Evolutionary conservation across 2,888 invertebrate species (phyloP), one percentile per base, ranked within the genome.

Genomic region (Ophion ellenae): DNA sequence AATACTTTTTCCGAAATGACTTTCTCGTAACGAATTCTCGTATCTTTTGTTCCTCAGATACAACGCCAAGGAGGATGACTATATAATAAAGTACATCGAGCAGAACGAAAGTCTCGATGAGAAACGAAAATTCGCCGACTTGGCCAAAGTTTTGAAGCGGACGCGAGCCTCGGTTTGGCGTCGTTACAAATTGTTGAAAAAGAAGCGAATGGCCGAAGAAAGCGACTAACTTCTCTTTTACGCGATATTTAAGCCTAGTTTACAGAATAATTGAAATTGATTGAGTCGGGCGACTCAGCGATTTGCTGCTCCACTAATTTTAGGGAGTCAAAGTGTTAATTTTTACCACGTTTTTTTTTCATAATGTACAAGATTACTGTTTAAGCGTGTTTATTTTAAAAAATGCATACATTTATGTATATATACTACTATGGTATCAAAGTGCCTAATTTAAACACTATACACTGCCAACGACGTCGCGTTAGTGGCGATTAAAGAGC

Each of bases 101-200:
- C 79, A 87, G 0, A 86, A 89, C 73, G 78, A 76, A 3, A 82
- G 87, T 24, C 77, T 88, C 10, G 84, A 92, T 45, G 79, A 86
- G 9, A 89, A 64, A 61, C 79, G 89, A 0, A 91, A 90, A 76
- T 92, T 90, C 82, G 67, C 90, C 2, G 91, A 91, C 61, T 85
- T 94, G 69, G 92, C 92, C 0, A 88, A 88, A 83, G 86, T 90
- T 63, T 89, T 94, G 59, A 90, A 90, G n/a, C 89, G 94, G 88
- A 92, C 92, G 0, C 89, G 93, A 83, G 89, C 90, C 17, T 93
- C 94, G 0, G 91, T 94, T 47, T 94, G 92, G 92, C 91, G 93
- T 14, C 90, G 93, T 77, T 92, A 92, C 74, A 73, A 81, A 76
- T 67, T 90, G 24, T 82, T 93, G 81, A 87, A 88, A 20, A 88